Percentiles rank a stretch among this genome's conserved stretches.
phyloP scores from a whole-genome alignment of 1,140 invertebrate genomes.

The Ceratosolen solmsi region DNA sequence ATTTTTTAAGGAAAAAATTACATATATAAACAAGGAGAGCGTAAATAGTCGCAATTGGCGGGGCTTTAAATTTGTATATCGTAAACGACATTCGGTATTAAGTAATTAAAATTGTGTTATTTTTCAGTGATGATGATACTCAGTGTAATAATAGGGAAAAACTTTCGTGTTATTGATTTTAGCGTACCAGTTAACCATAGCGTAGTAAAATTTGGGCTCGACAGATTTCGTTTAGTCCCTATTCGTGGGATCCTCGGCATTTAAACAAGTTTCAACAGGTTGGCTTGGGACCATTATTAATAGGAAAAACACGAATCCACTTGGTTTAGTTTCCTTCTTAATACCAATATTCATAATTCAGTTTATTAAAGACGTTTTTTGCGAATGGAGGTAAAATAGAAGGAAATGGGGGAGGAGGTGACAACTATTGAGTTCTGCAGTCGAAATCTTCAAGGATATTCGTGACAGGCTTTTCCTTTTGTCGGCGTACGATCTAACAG shows the following conservation, averaged over 20 bases:
- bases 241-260: not conserved
- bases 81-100: not conserved
- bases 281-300: not conserved
- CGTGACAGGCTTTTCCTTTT: not conserved
- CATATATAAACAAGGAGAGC: constrained; percentile 2
- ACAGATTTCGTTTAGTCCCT: not conserved
- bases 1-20: not conserved
- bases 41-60: not conserved
- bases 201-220: not conserved
- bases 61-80: not conserved
- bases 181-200: too few relatives aligned
- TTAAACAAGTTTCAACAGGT: not conserved
- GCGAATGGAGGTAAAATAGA: not conserved
- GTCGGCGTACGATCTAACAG: not conserved
- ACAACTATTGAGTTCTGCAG: not conserved
- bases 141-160: not conserved
- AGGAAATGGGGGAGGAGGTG: too few relatives aligned
- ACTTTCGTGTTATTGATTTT: not conserved
- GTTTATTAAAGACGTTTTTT: not conserved
- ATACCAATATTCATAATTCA: not conserved
- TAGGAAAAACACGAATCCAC: not conserved
- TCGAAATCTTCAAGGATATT: not conserved
- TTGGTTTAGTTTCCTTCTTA: not conserved
- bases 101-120: not conserved
- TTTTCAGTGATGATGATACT: not conserved